phyloP scores from a whole-genome alignment of 2,113 vertebrate species.

The Saguinus midas region DNA sequence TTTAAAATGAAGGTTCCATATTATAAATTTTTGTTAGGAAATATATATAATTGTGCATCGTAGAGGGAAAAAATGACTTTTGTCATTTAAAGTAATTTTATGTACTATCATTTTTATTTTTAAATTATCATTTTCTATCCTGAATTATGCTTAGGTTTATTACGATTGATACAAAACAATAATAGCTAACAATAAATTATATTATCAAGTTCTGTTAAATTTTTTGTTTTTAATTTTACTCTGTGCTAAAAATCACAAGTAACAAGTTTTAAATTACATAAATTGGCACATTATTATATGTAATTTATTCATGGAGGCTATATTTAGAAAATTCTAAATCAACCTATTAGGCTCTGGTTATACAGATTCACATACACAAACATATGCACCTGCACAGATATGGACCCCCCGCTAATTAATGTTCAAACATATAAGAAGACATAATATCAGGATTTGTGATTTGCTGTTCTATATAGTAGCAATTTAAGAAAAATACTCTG shows the following conservation, averaged over 20 bases:
- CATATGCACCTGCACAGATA: not conserved
- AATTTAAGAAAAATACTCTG: not conserved
- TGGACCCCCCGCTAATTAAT: not conserved
- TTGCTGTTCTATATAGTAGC: not conserved
- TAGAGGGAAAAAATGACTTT: not conserved
- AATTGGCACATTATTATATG: not conserved
- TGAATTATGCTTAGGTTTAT: slow-evolving; percentile 45
- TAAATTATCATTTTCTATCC: not conserved
- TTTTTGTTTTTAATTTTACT: not conserved
- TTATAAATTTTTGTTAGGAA: not conserved
- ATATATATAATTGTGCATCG: not conserved
- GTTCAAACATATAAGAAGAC: not conserved
- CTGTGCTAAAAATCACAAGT: not conserved
- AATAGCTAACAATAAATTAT: not conserved
- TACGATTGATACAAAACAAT: not conserved
- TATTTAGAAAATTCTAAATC: not conserved
- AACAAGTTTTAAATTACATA: not conserved
- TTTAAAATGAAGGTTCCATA: not conserved
- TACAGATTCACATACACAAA: not conserved
- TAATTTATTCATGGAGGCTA: not conserved
- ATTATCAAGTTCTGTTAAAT: not conserved
- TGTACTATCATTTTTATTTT: not conserved
- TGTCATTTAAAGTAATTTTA: not conserved
- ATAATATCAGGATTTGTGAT: not conserved
- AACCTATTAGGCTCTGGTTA: not conserved